Evolutionary conservation across 2,797 vertebrate species (phyloP), one percentile per base, ranked within the genome.

Genomic region (Eulemur coronatus): DNA sequence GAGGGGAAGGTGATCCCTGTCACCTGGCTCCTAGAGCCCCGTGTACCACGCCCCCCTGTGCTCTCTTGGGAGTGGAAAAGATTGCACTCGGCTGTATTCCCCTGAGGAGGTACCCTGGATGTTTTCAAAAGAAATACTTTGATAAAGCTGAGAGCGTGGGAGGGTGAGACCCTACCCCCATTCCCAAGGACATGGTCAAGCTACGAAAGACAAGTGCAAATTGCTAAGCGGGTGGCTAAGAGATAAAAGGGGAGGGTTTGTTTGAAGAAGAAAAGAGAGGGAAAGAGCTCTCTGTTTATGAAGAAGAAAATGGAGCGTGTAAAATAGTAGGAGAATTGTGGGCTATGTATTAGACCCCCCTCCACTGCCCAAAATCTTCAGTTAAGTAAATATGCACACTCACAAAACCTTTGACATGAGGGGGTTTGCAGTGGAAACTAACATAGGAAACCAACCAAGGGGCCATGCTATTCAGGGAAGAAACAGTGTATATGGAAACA

Each of bases 1-100:
- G 59, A 84, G 52, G 38, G 46, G 24, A 46, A 50, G 18, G 22
- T 15, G 33, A 14, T 63, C 22, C 65, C 22, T 30, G 13, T 65
- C 65, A 43, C 41, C 61, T 22, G 26, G 7, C 2, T 79, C 26
- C n/a, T 75, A 5, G 5, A 41, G 3, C 30, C 48, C 55, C 1
- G 11, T 0, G 11, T 28, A 26, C 38, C 43, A 4, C 1, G 24
- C 1, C 18, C 20, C 26, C 5, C 7, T 17, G 38, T 1, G 38
- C 35, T 92, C 35, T 38, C n/a, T 38, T 46, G 7, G 7, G 4
- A 80, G 41, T 65, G 35, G 63, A 22, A 69, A 70, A 52, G 81
- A 28, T 2, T 2, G 1, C 7, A 38, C 17, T 38, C 5, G 20
- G 26, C n/a, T 63, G 11, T 48, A 70, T 63, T 30, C 35, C 43